Evolutionary conservation across 2,113 vertebrate species (phyloP).

Genomic region (Sapajus apella): DNA sequence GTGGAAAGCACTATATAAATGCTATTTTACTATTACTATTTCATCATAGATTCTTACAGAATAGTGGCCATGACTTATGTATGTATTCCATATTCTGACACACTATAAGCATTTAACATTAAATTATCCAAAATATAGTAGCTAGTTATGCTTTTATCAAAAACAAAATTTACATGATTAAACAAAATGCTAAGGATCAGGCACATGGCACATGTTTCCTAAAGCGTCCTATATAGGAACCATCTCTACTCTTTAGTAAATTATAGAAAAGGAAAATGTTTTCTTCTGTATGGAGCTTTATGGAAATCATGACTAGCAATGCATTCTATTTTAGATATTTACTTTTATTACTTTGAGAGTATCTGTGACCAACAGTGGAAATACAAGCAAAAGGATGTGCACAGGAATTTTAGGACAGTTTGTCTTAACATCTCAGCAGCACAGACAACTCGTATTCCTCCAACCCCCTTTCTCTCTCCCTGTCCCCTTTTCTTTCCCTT

Average conservation of each 20-base stretch:
- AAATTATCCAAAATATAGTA: background rate
- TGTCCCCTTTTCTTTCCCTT: background rate
- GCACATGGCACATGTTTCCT: background rate
- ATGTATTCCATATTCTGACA: background rate
- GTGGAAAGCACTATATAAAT: background rate
- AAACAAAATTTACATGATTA: constrained; percentile 24
- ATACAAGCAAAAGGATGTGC: background rate
- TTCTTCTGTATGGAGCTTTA: background rate
- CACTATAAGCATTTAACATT: background rate
- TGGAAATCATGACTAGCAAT: background rate
- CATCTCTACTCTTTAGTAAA: background rate
- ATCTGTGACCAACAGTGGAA: background rate
- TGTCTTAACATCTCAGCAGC: background rate
- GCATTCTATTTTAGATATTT: background rate
- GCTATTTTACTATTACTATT: background rate
- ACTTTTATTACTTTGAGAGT: background rate
- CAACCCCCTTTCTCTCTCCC: background rate
- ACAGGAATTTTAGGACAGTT: background rate
- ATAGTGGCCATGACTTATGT: background rate
- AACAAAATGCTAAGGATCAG: background rate
- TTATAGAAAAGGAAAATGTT: background rate
- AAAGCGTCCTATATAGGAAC: background rate
- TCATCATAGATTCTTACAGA: background rate
- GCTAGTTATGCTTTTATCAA: background rate
- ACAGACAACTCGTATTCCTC: background rate